phyloP scores from a whole-genome alignment of 2,113 vertebrate genomes.

The Lampris megalopsis region DNA sequence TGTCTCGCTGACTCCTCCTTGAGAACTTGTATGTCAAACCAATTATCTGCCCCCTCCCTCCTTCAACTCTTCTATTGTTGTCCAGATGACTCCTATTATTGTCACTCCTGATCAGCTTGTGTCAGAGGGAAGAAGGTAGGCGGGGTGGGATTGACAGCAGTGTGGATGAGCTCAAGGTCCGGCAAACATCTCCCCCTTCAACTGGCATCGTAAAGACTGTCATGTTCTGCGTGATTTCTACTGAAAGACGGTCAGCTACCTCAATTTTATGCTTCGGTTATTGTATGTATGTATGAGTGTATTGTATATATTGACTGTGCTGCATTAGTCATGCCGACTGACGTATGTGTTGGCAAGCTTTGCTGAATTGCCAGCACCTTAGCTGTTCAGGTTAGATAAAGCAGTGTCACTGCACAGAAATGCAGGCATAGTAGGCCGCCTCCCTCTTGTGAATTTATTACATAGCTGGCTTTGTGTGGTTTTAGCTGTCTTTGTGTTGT shows the following conservation, averaged over 20 bases:
- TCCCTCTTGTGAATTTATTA: not conserved
- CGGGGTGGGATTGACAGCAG: slow-evolving; percentile 45
- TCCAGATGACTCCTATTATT: slow-evolving; percentile 16
- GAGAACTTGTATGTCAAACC: slow-evolving; percentile 50
- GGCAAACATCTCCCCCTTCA: slow-evolving; percentile 24
- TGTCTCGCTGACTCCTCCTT: slow-evolving; percentile 32
- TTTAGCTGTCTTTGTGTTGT: slow-evolving; percentile 1
- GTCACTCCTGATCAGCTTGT: slow-evolving; percentile 48
- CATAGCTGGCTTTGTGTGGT: not conserved
- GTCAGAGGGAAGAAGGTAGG: slow-evolving; percentile 22
- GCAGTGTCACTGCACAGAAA: too few species aligned
- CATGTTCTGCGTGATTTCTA: slow-evolving; percentile 28
- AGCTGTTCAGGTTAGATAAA: too few species aligned
- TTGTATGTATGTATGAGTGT: too few species aligned
- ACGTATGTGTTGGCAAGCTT: too few species aligned
- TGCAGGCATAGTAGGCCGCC: not conserved
- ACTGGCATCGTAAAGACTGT: not conserved
- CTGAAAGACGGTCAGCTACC: slow-evolving; percentile 29
- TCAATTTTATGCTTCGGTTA: too few species aligned
- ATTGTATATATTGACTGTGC: too few species aligned
- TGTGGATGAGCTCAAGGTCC: not conserved
- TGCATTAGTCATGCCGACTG: too few species aligned
- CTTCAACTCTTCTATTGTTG: slow-evolving; percentile 43
- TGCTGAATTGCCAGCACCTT: too few species aligned
- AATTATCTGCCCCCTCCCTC: slow-evolving; percentile 37